Base-by-base conservation (phyloP, 2,113 vertebrate species). In the Zosterops japonicus region DNA sequence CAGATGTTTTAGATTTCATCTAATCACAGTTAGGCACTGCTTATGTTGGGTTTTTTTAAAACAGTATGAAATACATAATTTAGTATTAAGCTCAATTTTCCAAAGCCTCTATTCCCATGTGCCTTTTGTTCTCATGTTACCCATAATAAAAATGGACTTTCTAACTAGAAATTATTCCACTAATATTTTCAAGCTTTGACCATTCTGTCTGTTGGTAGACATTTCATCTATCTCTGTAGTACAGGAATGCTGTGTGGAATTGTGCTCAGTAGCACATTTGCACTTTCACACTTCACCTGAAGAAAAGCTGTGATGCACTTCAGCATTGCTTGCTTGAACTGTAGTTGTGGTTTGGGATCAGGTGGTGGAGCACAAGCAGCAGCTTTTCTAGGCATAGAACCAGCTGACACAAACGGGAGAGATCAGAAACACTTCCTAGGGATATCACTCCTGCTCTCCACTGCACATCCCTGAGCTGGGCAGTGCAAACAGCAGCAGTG, bases 1-100 rank as follows among this genome's bases (percentile, higher is more conserved):
- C 94, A 96, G 87, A 97, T 96, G 93, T 87, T 93, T 95, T 81
- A 81, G 75, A 94, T 97, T 94, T 96, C 55, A 77, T 93, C 83
- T 96, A 86, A 92, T 90, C 77, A 41, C 19, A 92, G 71, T 53
- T 91, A 91, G 94, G 47, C 59, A 94, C 53, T 85, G 80, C 78
- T 91, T 86, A 79, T 14, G 39, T 27, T 80, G 53, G 2, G 19
- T 0, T 70, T 95, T 92, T 87, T 83, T 1, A 55, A 94, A 53
- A 53, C 53, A 93, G 77, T 87, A 85, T 9, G n/a, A 81, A 94
- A 82, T 85, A 87, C 41, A 57, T 83, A 65, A 84, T 95, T 94
- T 89, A 61, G 29, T 71, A 82, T 69, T 72, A 76, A 94, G 70
- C 57, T 95, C 14, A 12, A 12, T 87, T 93, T 95, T 87, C 90